Evolutionary conservation across 2,113 vertebrate genomes (phyloP).

Genomic region (Colius striatus): DNA sequence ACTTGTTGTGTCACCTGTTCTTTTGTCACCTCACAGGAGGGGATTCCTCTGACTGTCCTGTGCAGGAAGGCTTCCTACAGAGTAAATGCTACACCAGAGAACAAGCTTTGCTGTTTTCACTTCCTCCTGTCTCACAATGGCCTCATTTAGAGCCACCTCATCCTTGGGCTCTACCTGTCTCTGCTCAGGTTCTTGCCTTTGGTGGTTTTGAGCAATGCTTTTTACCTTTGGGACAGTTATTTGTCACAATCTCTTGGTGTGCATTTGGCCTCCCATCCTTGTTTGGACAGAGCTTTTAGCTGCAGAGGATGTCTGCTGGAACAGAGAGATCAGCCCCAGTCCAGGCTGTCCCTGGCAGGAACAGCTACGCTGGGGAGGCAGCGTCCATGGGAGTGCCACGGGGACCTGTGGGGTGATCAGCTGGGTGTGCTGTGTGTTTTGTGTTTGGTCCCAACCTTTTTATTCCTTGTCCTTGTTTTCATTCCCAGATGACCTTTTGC

Average conservation of each 20-base stretch:
- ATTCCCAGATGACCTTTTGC: background rate
- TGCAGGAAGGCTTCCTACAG: background rate
- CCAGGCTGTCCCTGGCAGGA: too few species aligned
- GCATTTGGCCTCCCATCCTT: background rate
- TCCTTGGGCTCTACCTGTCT: accelerated
- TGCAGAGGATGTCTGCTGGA: too few species aligned
- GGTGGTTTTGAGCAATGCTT: background rate
- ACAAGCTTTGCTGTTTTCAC: background rate
- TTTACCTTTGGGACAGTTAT: too few species aligned
- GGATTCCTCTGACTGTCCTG: background rate
- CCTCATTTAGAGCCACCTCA: background rate
- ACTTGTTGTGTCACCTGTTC: background rate
- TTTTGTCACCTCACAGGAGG: background rate
- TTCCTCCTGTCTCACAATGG: background rate
- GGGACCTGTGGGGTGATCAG: too few species aligned
- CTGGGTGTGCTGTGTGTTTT: too few species aligned
- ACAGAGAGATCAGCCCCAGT: too few species aligned
- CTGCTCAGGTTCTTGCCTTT: background rate
- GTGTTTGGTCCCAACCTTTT: background rate
- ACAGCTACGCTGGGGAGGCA: too few species aligned
- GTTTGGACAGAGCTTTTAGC: background rate
- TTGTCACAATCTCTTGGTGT: background rate
- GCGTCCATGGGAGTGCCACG: background rate
- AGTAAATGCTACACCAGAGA: background rate
- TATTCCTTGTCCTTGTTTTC: background rate